A percentile compares a stretch with the other conserved stretches of the same genome.
Conservation (phyloP, 1,140 invertebrate species). For the Neodiprion fabricii region DNA sequence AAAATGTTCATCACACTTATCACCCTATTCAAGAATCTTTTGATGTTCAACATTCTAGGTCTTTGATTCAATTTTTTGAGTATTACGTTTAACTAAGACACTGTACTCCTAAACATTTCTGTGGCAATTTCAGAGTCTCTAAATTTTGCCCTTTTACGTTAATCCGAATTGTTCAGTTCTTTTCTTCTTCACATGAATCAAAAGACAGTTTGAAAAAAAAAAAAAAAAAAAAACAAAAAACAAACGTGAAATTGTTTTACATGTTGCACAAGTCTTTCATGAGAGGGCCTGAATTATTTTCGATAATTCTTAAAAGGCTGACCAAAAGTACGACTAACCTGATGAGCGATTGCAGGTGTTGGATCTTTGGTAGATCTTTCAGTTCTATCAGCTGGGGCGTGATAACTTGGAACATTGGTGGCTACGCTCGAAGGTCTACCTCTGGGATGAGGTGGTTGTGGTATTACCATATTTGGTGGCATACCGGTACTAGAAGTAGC, state of each 20-base stretch:
- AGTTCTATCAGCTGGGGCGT: slow-evolving; percentile 56
- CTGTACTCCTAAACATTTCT: no score
- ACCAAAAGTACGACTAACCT: slow-evolving; percentile 40
- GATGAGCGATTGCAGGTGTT: slow-evolving; percentile 55
- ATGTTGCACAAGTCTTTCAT: background rate
- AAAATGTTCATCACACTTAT: slow-evolving; percentile 38
- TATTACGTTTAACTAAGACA: no score
- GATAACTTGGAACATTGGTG: slow-evolving; percentile 55
- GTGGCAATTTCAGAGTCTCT: no score
- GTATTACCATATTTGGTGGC: slow-evolving; percentile 66
- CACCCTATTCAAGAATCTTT: slow-evolving; percentile 15
- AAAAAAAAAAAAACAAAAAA: background rate
- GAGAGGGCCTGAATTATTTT: background rate
- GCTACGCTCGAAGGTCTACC: slow-evolving; percentile 46
- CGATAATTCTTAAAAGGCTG: no score
- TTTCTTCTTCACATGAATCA: no score
- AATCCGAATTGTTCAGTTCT: no score
- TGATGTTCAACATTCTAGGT: no score
- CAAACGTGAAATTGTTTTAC: background rate
- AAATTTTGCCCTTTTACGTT: no score
- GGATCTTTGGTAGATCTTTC: slow-evolving; percentile 60
- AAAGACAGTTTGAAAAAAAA: background rate
- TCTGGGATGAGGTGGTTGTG: slow-evolving; percentile 65
- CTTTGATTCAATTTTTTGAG: no score
- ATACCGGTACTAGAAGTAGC: slow-evolving; percentile 62